Base-by-base conservation (phyloP, 2,113 vertebrate species). In the Chionodraco myersi region DNA sequence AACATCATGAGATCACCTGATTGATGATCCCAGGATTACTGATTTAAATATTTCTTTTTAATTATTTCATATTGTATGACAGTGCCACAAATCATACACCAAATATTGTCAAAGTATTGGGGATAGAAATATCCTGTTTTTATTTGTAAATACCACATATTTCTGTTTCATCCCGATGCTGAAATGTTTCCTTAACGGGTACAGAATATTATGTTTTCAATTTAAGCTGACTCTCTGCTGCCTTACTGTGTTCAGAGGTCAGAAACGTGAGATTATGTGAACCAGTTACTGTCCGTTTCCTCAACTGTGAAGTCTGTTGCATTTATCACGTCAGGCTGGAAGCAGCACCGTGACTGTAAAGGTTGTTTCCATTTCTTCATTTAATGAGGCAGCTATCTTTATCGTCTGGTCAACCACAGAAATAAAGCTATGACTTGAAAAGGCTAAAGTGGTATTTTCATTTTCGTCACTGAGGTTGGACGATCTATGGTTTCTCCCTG, bases 381-480 rank as follows among this genome's bases (percentile, higher is more conserved):
- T 72, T 81, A 82, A 60, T 53, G 79, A 89, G 92, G 92, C 92
- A 94, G 92, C 92, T 94, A 87, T 72, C 65, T 66, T 41, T 66
- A 76, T 48, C 54, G 47, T 81, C 69, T 85, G 75, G 26, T 84
- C 62, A n/a, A 90, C 30, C 74, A 86, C 85, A 85, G 52, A 88
- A 93, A 93, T 93, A 93, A 93, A 93, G 90, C 82, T 87, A 80
- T 36, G 79, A 90, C 67, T 82, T 87, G 4, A 67, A 77, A 84
- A 80, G 71, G 69, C 52, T 10, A 0, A 57, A 14, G 14, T 59
- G 44, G 57, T 1, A 21, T 30, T 56, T 26, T 67, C 23, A 68
- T 3, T 0, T 53, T 67, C 82, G 16, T 70, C 11, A 11, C 0
- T 34, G 7, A 18, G 8, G 4, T 14, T 47, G 0, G 52, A 58